These are phyloP conservation scores for Dryadula phaetusa DNA, from an alignment of 2,888 invertebrate species.

Conservation along the genomic window DNA sequence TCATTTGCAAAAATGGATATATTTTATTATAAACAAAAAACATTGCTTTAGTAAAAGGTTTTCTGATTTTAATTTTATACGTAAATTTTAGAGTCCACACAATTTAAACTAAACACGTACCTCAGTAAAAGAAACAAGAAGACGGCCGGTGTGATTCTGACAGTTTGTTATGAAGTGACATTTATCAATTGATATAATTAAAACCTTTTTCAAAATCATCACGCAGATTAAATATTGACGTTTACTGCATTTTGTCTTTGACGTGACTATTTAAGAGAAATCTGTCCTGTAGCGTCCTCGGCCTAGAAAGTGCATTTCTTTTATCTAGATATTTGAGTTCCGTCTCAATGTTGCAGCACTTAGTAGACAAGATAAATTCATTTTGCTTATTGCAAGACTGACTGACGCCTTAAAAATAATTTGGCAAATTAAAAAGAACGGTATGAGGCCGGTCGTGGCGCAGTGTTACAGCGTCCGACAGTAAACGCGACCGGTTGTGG, in stretches of 20 bases:
- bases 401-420: neutral
- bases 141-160: neutral
- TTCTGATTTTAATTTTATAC: neutral
- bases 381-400: slow-evolving; percentile 4
- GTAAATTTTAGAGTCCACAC: slow-evolving; percentile 1
- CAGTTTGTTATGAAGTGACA: slow-evolving; percentile 2
- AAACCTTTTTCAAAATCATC: neutral
- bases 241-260: slow-evolving; percentile 18
- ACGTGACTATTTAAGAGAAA: neutral
- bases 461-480: too few relatives aligned
- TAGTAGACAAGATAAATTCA: slow-evolving; percentile 10
- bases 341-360: slow-evolving; percentile 23
- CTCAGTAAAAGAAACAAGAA: neutral
- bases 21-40: slow-evolving; percentile 2
- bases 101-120: neutral
- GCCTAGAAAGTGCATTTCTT: slow-evolving; percentile 29
- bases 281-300: neutral
- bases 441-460: too few relatives aligned
- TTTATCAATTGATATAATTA: neutral
- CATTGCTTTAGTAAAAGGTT: neutral
- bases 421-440: neutral
- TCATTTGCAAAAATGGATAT: neutral
- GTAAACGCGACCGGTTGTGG: too few relatives aligned
- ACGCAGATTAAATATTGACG: neutral
- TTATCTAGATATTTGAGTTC: slow-evolving; percentile 20